Base-by-base conservation (phyloP, 2,888 invertebrate genomes). In the Heteromyza rotundicornis region DNA sequence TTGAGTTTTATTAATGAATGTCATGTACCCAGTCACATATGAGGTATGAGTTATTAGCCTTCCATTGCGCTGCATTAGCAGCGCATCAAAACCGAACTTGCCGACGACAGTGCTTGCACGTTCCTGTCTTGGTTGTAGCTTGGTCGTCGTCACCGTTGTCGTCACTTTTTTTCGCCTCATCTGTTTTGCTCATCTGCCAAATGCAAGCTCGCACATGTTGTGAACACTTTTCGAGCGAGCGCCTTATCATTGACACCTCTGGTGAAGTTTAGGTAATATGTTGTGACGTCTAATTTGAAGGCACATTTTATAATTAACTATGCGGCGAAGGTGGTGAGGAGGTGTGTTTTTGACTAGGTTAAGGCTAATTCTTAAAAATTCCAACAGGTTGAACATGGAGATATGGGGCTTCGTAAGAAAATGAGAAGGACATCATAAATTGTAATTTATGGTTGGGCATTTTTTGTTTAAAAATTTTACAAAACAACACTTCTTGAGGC, bases 1-100 rank as follows among this genome's bases (percentile, higher is more conserved):
- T 63, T 60, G 57, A 63, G 50, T 60, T 63, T 63, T 63, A 63
- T 63, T 63, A 63, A 63, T 63, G 63, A 63, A 60, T 60, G 63
- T 63, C 60, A 63, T 63, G 63, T 63, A 63, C 53, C 59, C 56
- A 57, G 57, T 63, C 63, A 63, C 59, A 59, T 59, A 36, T 35
- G 51, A 51, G 20, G 52, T 52, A 52, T 59, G 59, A 59, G 40
- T 52, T 59, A 59, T 59, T 59, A 59, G 59, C 59, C 40, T 47
- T 17, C 47, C 47, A 40, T n/a, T n/a, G 40, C 14, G 40, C 40
- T 40, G 40, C 40, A 40, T 40, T 27, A 7, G 27, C 27, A n/a
- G n/a, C 27, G 27, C 27, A 27, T 27, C 40, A 40, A 40, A 40
- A n/a, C 3, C 16, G 40, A 3, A n/a, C n/a, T 3, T 40, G 40